Evolutionary conservation across 2,888 invertebrate species (phyloP).

Genomic region (Gryllus longicercus): DNA sequence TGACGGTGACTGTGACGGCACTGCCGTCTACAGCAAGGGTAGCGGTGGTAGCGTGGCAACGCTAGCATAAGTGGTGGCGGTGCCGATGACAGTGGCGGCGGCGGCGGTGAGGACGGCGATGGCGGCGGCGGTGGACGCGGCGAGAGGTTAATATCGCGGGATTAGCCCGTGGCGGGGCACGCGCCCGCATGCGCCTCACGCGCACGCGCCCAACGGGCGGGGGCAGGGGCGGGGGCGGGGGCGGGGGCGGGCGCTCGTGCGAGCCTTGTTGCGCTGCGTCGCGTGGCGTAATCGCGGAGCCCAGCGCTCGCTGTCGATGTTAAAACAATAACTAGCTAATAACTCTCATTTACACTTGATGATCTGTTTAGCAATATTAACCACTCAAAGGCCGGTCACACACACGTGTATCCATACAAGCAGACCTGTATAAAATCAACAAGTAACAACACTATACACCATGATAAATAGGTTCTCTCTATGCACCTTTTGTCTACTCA

Average conservation of each 20-base stretch:
- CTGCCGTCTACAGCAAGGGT: no score
- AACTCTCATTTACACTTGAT: conserved; percentile 17
- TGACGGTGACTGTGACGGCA: no score
- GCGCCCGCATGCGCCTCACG: background rate
- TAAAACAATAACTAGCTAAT: conserved; percentile 17
- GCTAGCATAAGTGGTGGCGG: no score
- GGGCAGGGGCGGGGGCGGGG: no score
- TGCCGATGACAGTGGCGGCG: no score
- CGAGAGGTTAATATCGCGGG: conserved; percentile 3
- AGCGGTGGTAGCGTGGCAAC: no score
- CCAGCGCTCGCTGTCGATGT: background rate
- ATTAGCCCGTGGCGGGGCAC: background rate
- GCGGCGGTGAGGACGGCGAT: background rate
- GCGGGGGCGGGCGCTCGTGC: background rate
- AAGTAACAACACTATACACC: conserved; percentile 10
- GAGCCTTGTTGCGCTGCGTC: no score
- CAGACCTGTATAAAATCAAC: conserved; percentile 3
- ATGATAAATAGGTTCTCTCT: conserved; percentile 17
- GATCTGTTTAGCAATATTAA: conserved; percentile 17
- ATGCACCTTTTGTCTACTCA: conserved; percentile 2
- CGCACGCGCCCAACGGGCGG: background rate
- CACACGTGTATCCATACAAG: background rate
- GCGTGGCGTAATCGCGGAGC: background rate
- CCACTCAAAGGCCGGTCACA: background rate
- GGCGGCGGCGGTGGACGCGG: background rate